A percentile compares a stretch with the other conserved stretches of the same genome.
These are phyloP conservation scores for Netelia melanura DNA, from an alignment of 2,888 invertebrate species.

Conservation along the genomic window DNA sequence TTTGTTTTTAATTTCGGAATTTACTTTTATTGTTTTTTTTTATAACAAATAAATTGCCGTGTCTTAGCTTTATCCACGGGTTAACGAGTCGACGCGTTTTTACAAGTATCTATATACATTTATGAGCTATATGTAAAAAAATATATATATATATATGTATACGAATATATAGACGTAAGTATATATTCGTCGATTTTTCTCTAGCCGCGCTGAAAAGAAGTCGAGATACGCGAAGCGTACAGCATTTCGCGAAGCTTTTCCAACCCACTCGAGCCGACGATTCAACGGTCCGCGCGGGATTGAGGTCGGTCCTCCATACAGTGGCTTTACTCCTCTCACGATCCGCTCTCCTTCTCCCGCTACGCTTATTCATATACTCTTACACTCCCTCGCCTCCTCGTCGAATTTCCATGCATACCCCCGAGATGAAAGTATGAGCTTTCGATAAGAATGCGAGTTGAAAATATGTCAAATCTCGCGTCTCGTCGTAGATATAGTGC, in stretches of 20 bases:
- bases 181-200: conserved; percentile 60
- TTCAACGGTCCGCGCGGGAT: conserved; percentile 70
- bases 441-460: conserved; percentile 78
- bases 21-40: too few species aligned
- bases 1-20: too few species aligned
- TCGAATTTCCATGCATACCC: conserved; percentile 71
- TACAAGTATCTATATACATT: not conserved
- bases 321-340: conserved; percentile 21
- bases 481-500: conserved; percentile 19
- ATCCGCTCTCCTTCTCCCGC: conserved; percentile 62
- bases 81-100: conserved; percentile 39
- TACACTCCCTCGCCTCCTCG: conserved; percentile 52
- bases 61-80: conserved; percentile 24
- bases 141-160: conserved; percentile 17
- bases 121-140: not conserved
- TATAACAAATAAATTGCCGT: conserved; percentile 2
- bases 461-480: conserved; percentile 75
- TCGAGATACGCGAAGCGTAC: conserved; percentile 49
- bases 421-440: conserved; percentile 63
- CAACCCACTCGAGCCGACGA: conserved; percentile 56
- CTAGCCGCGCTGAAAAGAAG: conserved; percentile 56
- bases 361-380: conserved; percentile 25
- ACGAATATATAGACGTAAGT: not conserved
- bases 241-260: conserved; percentile 49
- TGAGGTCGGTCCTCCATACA: conserved; percentile 74